Percentiles rank a stretch among this genome's conserved stretches.
phyloP scores from a whole-genome alignment of 1,140 invertebrate species.

The Rhizoglyphus robini region DNA sequence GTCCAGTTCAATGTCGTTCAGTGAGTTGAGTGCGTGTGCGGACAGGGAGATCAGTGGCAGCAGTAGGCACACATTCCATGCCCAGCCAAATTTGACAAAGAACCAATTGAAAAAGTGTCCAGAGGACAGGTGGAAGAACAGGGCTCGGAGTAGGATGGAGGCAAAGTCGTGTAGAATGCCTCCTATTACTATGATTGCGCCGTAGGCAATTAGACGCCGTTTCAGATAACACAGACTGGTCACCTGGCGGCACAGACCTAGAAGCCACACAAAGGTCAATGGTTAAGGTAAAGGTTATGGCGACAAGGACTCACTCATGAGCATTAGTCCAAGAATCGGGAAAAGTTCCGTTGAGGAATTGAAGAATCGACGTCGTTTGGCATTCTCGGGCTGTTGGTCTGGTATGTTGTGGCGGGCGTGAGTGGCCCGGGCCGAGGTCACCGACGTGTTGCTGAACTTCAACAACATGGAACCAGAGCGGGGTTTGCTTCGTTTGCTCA shows the following conservation, averaged over 20 bases:
- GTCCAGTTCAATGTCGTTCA: background rate
- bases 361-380: background rate
- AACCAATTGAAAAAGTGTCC: constrained; percentile 76
- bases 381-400: background rate
- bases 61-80: constrained; percentile 65
- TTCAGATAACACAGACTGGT: constrained; percentile 1
- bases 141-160: constrained; percentile 27
- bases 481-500: background rate
- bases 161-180: constrained; percentile 70
- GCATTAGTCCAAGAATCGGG: background rate
- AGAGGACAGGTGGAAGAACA: constrained; percentile 52
- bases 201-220: constrained; percentile 14
- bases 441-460: constrained; percentile 12
- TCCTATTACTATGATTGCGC: constrained; percentile 51
- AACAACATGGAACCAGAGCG: background rate
- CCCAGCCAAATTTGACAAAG: constrained; percentile 91
- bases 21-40: constrained; percentile 32
- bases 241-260: constrained; percentile 20
- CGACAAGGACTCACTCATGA: constrained; percentile 4
- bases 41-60: constrained; percentile 64
- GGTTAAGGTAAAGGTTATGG: too few relatives aligned
- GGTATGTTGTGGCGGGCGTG: background rate
- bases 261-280: background rate
- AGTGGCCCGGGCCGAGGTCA: constrained; percentile 1
- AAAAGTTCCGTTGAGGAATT: constrained; percentile 7